Percentiles rank a stretch among this genome's conserved stretches.
Conservation (phyloP, 2,113 vertebrate genomes). For the Vulpes vulpes region DNA sequence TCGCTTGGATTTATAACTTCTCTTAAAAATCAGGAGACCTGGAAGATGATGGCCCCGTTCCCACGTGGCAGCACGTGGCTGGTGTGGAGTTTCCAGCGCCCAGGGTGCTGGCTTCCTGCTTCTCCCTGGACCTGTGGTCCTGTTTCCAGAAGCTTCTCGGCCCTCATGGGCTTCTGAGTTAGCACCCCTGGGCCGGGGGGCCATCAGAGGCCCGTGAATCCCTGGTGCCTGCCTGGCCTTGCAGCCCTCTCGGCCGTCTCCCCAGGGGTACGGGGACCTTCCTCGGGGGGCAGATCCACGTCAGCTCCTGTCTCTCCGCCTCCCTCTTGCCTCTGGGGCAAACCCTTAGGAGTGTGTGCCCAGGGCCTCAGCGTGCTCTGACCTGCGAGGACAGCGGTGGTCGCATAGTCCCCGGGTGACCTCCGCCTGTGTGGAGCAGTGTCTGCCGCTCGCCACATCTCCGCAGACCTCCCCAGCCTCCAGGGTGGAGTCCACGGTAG, state of each 20-base stretch:
- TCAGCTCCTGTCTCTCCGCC: background rate
- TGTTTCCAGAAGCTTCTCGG: background rate
- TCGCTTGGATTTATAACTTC: background rate
- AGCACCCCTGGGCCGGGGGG: background rate
- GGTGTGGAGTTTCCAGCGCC: background rate
- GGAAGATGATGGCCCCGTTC: background rate
- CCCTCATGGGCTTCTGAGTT: background rate
- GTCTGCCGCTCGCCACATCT: too few relatives aligned
- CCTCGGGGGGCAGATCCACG: too few relatives aligned
- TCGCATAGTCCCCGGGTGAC: too few relatives aligned
- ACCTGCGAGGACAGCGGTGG: too few relatives aligned
- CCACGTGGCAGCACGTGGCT: background rate
- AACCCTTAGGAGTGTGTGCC: background rate
- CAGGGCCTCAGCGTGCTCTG: too few relatives aligned
- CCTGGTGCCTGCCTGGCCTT: background rate
- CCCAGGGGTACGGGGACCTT: background rate
- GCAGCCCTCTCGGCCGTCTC: background rate
- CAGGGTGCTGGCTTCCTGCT: background rate
- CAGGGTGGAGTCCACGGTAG: too few relatives aligned
- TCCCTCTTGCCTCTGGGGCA: background rate
- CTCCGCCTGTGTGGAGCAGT: too few relatives aligned
- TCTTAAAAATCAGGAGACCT: background rate
- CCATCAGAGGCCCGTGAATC: background rate
- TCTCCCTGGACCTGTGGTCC: background rate
- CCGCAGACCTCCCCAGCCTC: too few relatives aligned